Evolutionary conservation across 2,797 vertebrate species (phyloP).

Genomic region (Coregonus ussuriensis): DNA sequence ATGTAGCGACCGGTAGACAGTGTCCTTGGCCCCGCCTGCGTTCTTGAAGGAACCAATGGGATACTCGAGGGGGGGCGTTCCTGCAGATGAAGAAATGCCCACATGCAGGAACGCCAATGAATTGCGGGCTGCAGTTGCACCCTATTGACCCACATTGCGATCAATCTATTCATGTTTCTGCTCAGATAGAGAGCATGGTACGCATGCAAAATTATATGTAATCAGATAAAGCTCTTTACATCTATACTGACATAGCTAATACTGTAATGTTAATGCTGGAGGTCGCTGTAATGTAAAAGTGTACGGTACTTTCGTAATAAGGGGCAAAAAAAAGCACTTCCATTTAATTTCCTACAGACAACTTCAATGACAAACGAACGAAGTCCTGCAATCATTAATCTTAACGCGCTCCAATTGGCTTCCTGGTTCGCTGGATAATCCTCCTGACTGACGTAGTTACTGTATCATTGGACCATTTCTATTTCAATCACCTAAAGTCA

Average conservation of each 20-base stretch:
- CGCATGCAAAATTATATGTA: background rate
- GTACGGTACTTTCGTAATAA: no score
- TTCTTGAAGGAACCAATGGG: no score
- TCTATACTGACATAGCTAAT: background rate
- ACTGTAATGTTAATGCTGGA: background rate
- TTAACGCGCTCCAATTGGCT: slow-evolving; percentile 2
- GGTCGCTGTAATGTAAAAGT: background rate
- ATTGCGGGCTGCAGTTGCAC: no score
- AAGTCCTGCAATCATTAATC: background rate
- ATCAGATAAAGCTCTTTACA: background rate
- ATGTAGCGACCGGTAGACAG: no score
- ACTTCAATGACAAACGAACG: slow-evolving; percentile 68
- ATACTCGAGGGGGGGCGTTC: no score
- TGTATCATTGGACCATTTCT: slow-evolving; percentile 47
- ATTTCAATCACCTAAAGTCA: slow-evolving; percentile 17
- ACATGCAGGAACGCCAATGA: no score
- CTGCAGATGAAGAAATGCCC: no score
- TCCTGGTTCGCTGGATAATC: background rate
- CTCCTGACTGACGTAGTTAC: slow-evolving; percentile 20
- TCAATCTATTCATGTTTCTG: no score
- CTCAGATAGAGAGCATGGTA: background rate
- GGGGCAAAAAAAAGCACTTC: slow-evolving; percentile 33
- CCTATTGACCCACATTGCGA: no score
- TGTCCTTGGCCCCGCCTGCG: no score
- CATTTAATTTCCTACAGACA: slow-evolving; percentile 15